A percentile compares a stretch with the other conserved stretches of the same genome.
These are phyloP conservation scores for Sporophila hypoxantha DNA, from an alignment of 2,113 vertebrate species.

Conservation along the genomic window DNA sequence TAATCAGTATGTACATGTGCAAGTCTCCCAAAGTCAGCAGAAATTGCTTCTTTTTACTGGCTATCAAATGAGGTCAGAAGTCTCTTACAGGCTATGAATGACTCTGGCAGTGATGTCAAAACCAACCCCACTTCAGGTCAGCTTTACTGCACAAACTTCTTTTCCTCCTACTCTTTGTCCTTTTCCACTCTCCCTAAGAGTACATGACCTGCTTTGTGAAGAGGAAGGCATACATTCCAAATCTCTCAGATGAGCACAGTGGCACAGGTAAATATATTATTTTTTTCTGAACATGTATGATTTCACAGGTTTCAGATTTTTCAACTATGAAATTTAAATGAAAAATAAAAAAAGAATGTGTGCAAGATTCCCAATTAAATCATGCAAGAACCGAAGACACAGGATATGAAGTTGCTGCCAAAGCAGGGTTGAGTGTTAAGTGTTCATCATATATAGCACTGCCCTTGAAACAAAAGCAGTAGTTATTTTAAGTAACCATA, in stretches of 20 bases:
- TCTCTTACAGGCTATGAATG: neutral
- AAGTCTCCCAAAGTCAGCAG: neutral
- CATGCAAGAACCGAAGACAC: neutral
- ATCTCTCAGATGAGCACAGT: neutral
- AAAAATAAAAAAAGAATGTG: neutral
- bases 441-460: neutral
- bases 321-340: neutral
- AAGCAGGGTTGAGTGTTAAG: neutral
- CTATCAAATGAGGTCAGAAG: neutral
- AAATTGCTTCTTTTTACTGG: neutral
- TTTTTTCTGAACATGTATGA: neutral
- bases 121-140: neutral
- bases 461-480: constrained; percentile 38
- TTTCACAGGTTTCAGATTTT: neutral
- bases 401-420: neutral
- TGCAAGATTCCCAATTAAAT: neutral
- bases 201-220: neutral
- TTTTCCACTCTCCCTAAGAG: neutral
- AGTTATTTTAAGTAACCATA: constrained; percentile 58
- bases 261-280: neutral
- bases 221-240: neutral
- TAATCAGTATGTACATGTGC: neutral
- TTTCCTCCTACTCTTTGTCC: neutral
- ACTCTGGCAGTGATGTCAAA: neutral
- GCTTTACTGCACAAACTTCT: neutral